Base-by-base conservation (phyloP, 2,888 invertebrate species). In the Eupithecia pulchellata region DNA sequence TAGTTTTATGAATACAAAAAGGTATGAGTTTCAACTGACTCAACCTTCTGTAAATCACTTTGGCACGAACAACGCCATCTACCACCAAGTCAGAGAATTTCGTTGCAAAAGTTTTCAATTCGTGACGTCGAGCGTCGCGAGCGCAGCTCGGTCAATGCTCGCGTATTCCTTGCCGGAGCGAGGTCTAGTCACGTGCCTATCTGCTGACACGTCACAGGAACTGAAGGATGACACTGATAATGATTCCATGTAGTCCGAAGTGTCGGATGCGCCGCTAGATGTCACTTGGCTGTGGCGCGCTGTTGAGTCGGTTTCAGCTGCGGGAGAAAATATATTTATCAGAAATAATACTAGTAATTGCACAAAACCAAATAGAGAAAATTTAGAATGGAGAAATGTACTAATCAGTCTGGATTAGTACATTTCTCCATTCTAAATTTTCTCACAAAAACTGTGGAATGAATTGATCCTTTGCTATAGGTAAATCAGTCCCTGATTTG, bases 221-320 rank as follows among this genome's bases (percentile, higher is more conserved):
- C 96, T 96, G 82, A 96, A 95, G 0, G 96, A 97, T 2, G 96
- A 96, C 27, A 96, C 93, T 0, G 96, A 96, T 30, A 96, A 90
- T 0, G 96, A 96, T 86, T 97, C 96, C 87, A 96, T 96, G 89
- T 96, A 97, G 92, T 97, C 97, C 0, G 96, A 96, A 85, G 96
- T 96, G 84, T 97, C 97, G 6, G 96, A 97, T 1, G 96, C 96
- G 5, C 96, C 96, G 80, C 96, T 96, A 69, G 96, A 96, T 0
- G 96, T 96, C 79, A 95, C 89, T 73, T 95, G 95, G 66, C 95
- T 95, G 82, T 91, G 92, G 4, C 95, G 93, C 3, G 91, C 92
- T 2, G 93, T 90, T 25, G 91, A 88, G 62, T 95, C 95, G 0
- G 90, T 84, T 66, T 94, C 95, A 14, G 90, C 94, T 90, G 93